Evolutionary conservation across 2,113 vertebrate genomes (phyloP).

Genomic region (Genyomyrus donnyi): DNA sequence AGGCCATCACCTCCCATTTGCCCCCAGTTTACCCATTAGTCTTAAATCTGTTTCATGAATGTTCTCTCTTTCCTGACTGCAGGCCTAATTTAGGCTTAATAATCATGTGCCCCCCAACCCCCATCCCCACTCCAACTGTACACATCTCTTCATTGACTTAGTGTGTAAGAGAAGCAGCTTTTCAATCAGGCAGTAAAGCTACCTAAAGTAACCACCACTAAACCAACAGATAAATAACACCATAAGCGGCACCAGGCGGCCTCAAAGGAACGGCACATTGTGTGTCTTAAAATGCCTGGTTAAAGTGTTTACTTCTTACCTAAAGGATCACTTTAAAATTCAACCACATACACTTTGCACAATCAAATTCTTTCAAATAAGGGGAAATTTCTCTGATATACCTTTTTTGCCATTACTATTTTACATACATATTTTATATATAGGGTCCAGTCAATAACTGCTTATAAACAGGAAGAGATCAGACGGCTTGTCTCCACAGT

Average conservation of each 20-base stretch:
- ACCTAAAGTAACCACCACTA: constrained; percentile 19
- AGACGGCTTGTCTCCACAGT: constrained; percentile 31
- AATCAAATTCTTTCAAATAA: constrained; percentile 41
- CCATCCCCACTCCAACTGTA: background rate
- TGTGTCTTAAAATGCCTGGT: constrained; percentile 33
- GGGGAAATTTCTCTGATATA: constrained; percentile 29
- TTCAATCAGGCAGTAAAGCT: constrained; percentile 18
- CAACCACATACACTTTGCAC: constrained; percentile 55
- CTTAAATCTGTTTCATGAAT: constrained; percentile 15
- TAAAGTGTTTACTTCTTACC: constrained; percentile 23
- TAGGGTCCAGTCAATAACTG: constrained; percentile 61
- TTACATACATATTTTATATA: constrained; percentile 47
- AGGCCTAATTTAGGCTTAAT: constrained; percentile 31
- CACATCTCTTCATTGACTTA: constrained; percentile 7
- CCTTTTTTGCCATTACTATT: constrained; percentile 7
- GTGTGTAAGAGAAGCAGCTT: constrained; percentile 23
- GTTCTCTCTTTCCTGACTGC: constrained; percentile 15
- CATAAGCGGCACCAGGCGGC: background rate
- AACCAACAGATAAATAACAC: constrained; percentile 29
- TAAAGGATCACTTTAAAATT: constrained; percentile 50
- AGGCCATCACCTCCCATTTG: background rate
- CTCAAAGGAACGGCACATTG: background rate
- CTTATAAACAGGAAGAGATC: constrained; percentile 57
- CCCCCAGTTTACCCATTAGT: background rate
- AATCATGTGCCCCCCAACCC: constrained; percentile 14